A percentile compares a stretch with the other conserved stretches of the same genome.
These are phyloP conservation scores for Vanacampus margaritifer DNA, from an alignment of 2,113 vertebrate species.

Conservation along the genomic window DNA sequence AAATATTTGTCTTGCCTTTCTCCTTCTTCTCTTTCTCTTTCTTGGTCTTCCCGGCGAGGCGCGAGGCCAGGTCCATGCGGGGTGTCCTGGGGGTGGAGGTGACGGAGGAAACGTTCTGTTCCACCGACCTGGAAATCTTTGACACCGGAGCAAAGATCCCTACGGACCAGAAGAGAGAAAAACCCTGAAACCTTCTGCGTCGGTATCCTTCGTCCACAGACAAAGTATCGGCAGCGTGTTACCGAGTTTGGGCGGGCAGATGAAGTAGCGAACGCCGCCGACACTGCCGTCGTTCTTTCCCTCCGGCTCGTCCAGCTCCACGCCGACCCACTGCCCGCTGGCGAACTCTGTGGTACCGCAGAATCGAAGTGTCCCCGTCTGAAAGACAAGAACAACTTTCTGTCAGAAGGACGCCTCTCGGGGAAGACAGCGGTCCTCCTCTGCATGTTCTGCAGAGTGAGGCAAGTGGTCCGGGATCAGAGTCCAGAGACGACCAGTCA, in stretches of 20 bases:
- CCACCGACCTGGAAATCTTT: constrained; percentile 81
- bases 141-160: constrained; percentile 87
- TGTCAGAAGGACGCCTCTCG: neutral
- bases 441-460: neutral
- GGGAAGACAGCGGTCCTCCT: neutral
- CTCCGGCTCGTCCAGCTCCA: constrained; percentile 87
- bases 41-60: constrained; percentile 80
- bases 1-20: constrained; percentile 51
- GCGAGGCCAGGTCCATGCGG: constrained; percentile 81
- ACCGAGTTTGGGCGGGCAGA: constrained; percentile 89
- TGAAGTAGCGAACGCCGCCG: constrained; percentile 88
- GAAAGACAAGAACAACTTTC: neutral
- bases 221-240: neutral
- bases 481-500: neutral
- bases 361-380: constrained; percentile 85
- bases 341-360: constrained; percentile 91
- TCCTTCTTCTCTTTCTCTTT: constrained; percentile 84
- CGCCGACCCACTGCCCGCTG: constrained; percentile 90
- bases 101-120: constrained; percentile 78
- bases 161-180: constrained; percentile 38
- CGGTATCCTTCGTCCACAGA: neutral
- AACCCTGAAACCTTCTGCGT: neutral
- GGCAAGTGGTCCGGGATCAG: neutral
- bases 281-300: constrained; percentile 92
- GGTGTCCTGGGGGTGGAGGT: constrained; percentile 86